Evolutionary conservation across 2,797 vertebrate genomes (phyloP), one percentile per base, ranked within the genome.

Genomic region (Hylomyscus alleni): DNA sequence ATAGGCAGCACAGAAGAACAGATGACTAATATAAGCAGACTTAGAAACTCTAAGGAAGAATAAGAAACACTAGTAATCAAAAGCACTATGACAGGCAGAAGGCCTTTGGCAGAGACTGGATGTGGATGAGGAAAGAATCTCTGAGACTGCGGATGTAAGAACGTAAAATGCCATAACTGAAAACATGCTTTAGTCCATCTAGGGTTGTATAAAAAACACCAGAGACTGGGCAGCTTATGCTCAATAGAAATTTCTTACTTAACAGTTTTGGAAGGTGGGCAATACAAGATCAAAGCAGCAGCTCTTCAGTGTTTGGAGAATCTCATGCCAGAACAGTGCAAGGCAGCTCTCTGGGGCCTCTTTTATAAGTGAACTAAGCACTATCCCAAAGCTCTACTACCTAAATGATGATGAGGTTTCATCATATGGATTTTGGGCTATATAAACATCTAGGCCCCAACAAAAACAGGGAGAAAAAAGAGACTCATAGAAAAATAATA

Each of bases 61-160:
- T 88, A 76, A 90, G 67, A 93, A 85, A 91, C 77, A 40, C 24
- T 82, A 94, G 40, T 47, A 13, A 93, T 65, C 1, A 72, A 92
- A 96, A 67, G 31, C 40, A 90, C 76, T 37, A 29, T 22, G 91
- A 82, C 77, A 89, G 69, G 75, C 77, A 94, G 92, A 89, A 88
- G 87, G 52, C 22, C 24, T 77, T 90, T 81, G 67, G 84, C 31
- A 11, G 40, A 96, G 72, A 92, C 24, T 77, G 37, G 34, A 69
- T 40, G 67, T 75, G 56, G 50, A 12, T 95, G 47, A 44, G 37
- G 62, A 50, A 65, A 91, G 62, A 90, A 91, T 82, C 62, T 77
- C 58, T 80, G 89, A 93, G 14, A 14, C 91, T 67, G 40, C 92
- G 56, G 37, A 58, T 65, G 76, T 47, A 75, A 90, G 9, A 58